phyloP scores from a whole-genome alignment of 2,888 invertebrate genomes.

The Drosophila nr. perissopoda region DNA sequence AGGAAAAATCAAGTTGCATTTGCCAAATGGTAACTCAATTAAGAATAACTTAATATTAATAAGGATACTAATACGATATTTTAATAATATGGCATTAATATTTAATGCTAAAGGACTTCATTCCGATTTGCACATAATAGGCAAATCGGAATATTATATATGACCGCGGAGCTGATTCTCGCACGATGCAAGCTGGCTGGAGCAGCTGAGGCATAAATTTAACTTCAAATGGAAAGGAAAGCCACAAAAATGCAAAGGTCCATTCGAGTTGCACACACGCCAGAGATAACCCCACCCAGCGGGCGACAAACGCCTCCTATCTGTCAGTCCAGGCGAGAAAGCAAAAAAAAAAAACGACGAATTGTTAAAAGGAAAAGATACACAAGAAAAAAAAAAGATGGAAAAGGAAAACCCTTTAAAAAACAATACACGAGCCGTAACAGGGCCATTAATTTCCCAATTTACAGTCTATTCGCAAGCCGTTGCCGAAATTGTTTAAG shows the following conservation, averaged over 20 bases:
- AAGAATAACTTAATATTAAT: background rate
- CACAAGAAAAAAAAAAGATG: conserved; percentile 18
- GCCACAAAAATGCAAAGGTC: conserved; percentile 35
- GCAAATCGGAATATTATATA: background rate
- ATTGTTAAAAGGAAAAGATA: conserved; percentile 37
- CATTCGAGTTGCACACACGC: conserved; percentile 23
- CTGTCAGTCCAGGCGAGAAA: conserved; percentile 34
- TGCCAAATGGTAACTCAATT: background rate
- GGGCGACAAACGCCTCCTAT: conserved; percentile 32
- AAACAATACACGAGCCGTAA: conserved; percentile 79
- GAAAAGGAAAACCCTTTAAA: conserved; percentile 68
- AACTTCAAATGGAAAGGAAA: conserved; percentile 14
- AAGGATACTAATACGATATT: background rate
- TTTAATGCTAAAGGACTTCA: background rate
- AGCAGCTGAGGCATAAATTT: conserved; percentile 1
- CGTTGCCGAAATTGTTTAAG: conserved; percentile 79
- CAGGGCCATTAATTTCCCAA: conserved; percentile 78
- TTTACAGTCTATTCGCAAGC: conserved; percentile 80
- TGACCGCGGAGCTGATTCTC: background rate
- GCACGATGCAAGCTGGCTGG: background rate
- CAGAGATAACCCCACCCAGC: conserved; percentile 8
- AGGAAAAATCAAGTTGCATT: background rate
- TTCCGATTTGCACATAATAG: background rate
- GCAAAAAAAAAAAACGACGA: conserved; percentile 39
- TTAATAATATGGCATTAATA: too few relatives aligned